These are phyloP conservation scores for Ptilorrhoa leucosticta DNA, from an alignment of 2,113 vertebrate genomes.

Conservation along the genomic window DNA sequence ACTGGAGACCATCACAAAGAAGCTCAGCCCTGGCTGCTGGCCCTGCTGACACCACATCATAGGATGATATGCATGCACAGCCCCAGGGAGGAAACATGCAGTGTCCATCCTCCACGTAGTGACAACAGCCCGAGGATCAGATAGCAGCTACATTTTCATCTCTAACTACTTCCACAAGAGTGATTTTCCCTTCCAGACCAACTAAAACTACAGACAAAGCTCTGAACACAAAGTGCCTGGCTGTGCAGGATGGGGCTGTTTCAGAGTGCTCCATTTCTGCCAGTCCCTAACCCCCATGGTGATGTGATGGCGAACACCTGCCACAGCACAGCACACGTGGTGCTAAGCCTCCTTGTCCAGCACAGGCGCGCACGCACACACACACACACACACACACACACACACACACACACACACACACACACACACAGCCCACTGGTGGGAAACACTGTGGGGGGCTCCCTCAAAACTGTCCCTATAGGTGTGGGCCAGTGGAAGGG, in stretches of 20 bases:
- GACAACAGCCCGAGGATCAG: not conserved
- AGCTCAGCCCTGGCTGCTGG: not conserved
- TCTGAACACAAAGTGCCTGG: not conserved
- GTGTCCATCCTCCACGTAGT: not conserved
- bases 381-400: not conserved
- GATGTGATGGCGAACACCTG: rapidly evolving
- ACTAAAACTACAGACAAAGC: not conserved
- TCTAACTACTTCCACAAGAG: not conserved
- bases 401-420: rapidly evolving
- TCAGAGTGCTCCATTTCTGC: rapidly evolving
- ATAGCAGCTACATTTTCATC: not conserved
- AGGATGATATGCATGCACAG: not conserved
- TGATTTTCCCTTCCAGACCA: not conserved
- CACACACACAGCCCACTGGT: not conserved
- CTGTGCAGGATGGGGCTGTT: not conserved
- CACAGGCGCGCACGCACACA: rapidly evolving
- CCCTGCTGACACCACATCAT: not conserved
- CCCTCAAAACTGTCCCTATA: not conserved
- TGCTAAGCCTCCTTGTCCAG: not conserved
- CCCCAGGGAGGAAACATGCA: not conserved
- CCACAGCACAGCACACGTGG: rapidly evolving
- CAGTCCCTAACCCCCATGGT: rapidly evolving
- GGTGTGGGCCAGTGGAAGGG: not conserved
- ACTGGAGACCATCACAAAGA: not conserved
- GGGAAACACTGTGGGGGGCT: not conserved